Base-by-base conservation (phyloP, 2,888 invertebrate species). In the Himalopsyche anomala region DNA sequence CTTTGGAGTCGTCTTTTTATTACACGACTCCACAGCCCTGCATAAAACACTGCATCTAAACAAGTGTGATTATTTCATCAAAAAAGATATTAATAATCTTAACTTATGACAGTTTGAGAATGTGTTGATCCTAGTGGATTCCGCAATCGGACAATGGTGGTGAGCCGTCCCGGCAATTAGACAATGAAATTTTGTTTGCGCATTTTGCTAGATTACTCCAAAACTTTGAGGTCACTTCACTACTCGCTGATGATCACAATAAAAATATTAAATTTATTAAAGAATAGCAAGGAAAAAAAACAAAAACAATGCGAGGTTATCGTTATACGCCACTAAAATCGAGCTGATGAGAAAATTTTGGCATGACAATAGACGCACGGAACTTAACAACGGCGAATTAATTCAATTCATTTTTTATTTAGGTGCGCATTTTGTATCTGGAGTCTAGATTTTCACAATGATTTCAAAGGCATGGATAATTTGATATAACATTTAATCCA, bases 241-340 rank as follows among this genome's bases (percentile, higher is more conserved):
- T 51, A 51, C 51, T 51, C 38, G 36, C 74, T 36, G 74, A 74
- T 36, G 74, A 74, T 74, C 36, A 8, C 36, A 74, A 74, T 74
- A 36, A 74, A 69, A 74, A 74, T 74, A 74, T 74, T 74, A 74
- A 74, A 36, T 74, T 74, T 36, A 36, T 74, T 74, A 74, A 74
- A 74, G 74, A 74, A 38, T 74, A 36, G 74, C 74, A 38, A 74
- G 36, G 11, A 28, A 74, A 36, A 74, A 74, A 74, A 74, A 51
- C 15, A 51, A 9, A 62, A n/a, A 62, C 74, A 74, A 74, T 74
- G 74, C 74, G 74, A 74, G 74, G 74, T 74, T 74, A 74, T 74
- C 74, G 74, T 74, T 38, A 5, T 74, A 36, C 36, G 36, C 36
- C 36, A 12, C 36, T 36, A 36, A 12, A 74, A 74, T 6, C 36